A percentile compares a stretch with the other conserved stretches of the same genome.
phyloP scores from a whole-genome alignment of 2,888 invertebrate species.

The Cheilosia vulpina region DNA sequence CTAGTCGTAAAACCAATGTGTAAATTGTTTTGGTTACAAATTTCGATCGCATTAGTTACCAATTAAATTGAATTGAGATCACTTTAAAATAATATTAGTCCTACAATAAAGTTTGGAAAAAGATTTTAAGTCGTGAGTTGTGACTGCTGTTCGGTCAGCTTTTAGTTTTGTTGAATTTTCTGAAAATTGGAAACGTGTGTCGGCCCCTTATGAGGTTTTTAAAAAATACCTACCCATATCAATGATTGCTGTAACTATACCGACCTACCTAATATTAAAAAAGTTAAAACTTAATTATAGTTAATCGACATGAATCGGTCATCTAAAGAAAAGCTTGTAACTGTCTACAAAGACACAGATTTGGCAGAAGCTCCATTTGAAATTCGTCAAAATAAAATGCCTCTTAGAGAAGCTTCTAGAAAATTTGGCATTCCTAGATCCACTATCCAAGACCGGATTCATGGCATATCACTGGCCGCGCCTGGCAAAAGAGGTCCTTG shows the following conservation, averaged over 20 bases:
- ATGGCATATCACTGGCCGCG: slow-evolving; percentile 6
- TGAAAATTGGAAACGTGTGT: not conserved
- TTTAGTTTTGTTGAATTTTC: too few species aligned
- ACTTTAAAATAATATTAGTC: too few species aligned
- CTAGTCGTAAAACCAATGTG: too few species aligned
- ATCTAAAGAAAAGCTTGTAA: not conserved
- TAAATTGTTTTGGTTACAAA: too few species aligned
- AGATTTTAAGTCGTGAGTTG: too few species aligned
- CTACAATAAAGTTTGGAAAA: too few species aligned
- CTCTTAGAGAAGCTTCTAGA: not conserved
- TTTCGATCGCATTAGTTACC: too few species aligned
- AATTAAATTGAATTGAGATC: too few species aligned
- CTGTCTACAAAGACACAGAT: not conserved
- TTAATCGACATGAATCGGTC: not conserved
- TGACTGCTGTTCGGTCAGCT: too few species aligned
- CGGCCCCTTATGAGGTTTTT: not conserved
- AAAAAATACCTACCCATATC: not conserved
- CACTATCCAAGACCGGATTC: slow-evolving; percentile 25
- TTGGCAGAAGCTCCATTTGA: not conserved
- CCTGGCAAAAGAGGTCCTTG: slow-evolving; percentile 10
- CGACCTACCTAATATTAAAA: not conserved
- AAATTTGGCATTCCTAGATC: slow-evolving; percentile 7
- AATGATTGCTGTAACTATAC: not conserved
- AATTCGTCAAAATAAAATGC: slow-evolving; percentile 5
- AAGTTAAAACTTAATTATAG: not conserved